These are phyloP conservation scores for Scelioninae gen. 2 DNA, from an alignment of 2,888 invertebrate genomes.

Conservation along the genomic window DNA sequence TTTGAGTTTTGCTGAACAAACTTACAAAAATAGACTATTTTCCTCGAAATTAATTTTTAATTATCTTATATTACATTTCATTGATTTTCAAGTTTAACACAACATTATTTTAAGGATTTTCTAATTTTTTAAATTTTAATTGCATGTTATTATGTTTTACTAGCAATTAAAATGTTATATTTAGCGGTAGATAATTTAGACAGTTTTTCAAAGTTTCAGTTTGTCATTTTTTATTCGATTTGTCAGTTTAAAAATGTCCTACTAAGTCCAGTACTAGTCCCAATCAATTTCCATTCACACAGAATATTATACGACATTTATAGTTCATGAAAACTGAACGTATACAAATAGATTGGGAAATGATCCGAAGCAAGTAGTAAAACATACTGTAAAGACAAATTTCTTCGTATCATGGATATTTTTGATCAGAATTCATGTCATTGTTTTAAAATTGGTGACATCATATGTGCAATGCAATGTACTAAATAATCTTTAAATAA, in stretches of 20 bases:
- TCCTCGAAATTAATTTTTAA: too few species aligned
- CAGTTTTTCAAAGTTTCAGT: constrained; percentile 8
- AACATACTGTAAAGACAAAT: constrained; percentile 21
- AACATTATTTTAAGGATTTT: too few species aligned
- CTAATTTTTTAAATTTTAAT: too few species aligned
- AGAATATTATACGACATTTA: constrained; percentile 37
- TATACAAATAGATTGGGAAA: constrained; percentile 38
- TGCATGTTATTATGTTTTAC: too few species aligned
- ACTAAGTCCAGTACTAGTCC: constrained; percentile 11
- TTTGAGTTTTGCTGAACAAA: too few species aligned
- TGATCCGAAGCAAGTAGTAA: constrained; percentile 28
- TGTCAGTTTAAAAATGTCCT: constrained; percentile 8
- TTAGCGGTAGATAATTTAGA: too few species aligned
- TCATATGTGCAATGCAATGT: constrained; percentile 20
- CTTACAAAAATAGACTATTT: too few species aligned
- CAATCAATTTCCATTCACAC: constrained; percentile 39
- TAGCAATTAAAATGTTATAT: too few species aligned
- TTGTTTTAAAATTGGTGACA: constrained; percentile 11
- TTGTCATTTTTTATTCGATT: constrained; percentile 7
- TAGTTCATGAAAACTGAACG: constrained; percentile 20
- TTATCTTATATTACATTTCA: too few species aligned
- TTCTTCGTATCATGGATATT: constrained; percentile 25
- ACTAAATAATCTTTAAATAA: too few species aligned
- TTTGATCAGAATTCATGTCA: constrained; percentile 25
- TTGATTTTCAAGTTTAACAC: too few species aligned